Conservation (phyloP, 2,797 vertebrate species). For the Pangasius djambal region DNA sequence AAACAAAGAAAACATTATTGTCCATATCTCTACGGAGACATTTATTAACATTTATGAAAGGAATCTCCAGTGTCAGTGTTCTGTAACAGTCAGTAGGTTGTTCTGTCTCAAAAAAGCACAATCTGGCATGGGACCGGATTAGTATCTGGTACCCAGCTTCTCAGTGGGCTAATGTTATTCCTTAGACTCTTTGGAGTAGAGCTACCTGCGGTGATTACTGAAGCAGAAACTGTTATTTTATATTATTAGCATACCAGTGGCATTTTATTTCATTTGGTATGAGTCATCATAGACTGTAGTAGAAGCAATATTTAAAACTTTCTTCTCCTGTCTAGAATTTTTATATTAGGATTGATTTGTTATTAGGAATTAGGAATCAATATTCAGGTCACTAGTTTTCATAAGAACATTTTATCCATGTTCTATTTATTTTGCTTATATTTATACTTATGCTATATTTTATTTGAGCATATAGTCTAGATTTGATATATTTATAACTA, state of each 20-base stretch:
- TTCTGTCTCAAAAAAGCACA: neutral
- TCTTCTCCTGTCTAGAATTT: neutral
- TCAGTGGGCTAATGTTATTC: neutral
- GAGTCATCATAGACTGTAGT: neutral
- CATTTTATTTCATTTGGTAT: neutral
- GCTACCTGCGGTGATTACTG: neutral
- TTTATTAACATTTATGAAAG: no score
- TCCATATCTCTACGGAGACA: neutral
- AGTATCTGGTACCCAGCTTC: neutral
- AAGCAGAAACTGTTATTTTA: neutral
- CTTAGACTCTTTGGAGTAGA: neutral
- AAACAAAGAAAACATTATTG: neutral
- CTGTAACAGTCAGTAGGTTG: neutral
- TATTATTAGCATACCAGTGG: neutral
- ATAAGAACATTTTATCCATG: neutral
- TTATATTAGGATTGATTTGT: neutral
- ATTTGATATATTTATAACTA: neutral
- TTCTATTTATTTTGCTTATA: neutral
- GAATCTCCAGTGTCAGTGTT: no score
- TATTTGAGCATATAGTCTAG: neutral
- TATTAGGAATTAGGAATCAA: neutral
- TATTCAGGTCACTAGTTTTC: neutral
- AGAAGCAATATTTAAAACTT: neutral
- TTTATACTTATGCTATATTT: neutral
- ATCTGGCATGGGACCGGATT: neutral